A percentile compares a stretch with the other conserved stretches of the same genome.
phyloP scores from a whole-genome alignment of 2,797 vertebrate genomes.

The Huso huso region DNA sequence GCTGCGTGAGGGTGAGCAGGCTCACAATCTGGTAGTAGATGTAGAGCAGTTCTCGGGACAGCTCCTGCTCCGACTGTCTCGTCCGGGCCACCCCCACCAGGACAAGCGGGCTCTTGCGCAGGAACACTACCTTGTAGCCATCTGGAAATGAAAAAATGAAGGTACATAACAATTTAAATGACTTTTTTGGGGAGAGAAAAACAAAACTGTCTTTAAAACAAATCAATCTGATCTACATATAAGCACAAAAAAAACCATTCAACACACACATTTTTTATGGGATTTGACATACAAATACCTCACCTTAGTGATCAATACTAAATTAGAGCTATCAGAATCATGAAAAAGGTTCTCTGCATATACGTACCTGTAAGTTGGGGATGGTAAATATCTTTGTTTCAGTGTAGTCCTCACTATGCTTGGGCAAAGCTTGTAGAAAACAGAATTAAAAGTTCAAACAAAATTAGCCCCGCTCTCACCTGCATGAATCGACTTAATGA shows the following conservation, averaged over 20 bases:
- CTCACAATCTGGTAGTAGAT: conserved; percentile 97
- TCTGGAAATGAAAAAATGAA: conserved; percentile 50
- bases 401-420: neutral
- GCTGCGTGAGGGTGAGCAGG: conserved; percentile 87
- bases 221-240: neutral
- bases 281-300: too few relatives aligned
- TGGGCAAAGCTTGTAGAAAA: neutral
- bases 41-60: conserved; percentile 87
- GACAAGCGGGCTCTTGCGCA: conserved; percentile 85
- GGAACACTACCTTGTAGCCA: conserved; percentile 90
- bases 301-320: too few relatives aligned
- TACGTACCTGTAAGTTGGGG: too few relatives aligned
- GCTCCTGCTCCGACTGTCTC: conserved; percentile 81
- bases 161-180: neutral
- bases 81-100: conserved; percentile 87
- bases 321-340: neutral
- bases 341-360: neutral
- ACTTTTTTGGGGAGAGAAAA: neutral
- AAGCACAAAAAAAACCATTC: neutral
- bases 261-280: too few relatives aligned
- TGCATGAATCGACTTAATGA: conserved; percentile 91
- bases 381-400: too few relatives aligned
- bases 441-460: neutral
- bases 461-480: conserved; percentile 49
- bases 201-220: neutral